phyloP scores from a whole-genome alignment of 1,140 invertebrate species.

The Dreissena polymorpha region DNA sequence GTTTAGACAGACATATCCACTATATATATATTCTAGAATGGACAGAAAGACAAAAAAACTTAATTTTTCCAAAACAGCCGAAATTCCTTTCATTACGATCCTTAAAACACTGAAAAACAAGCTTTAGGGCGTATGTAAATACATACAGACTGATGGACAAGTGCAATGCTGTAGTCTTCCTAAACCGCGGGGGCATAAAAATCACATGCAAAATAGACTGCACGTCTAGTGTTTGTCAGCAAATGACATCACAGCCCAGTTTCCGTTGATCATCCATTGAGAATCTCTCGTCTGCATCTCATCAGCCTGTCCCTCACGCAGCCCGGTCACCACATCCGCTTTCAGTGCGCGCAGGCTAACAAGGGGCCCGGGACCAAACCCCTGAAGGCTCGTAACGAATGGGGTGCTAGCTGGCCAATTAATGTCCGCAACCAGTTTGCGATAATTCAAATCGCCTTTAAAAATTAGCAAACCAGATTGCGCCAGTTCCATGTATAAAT shows the following conservation, averaged over 20 bases:
- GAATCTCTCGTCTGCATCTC: conserved; percentile 83
- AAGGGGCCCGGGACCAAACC: conserved; percentile 91
- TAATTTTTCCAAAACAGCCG: too few relatives aligned
- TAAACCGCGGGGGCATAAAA: too few relatives aligned
- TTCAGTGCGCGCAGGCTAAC: conserved; percentile 94
- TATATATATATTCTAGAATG: too few relatives aligned
- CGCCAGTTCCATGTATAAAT: conserved; percentile 87
- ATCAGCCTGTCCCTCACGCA: conserved; percentile 84
- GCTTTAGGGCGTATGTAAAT: too few relatives aligned
- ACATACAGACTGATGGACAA: too few relatives aligned
- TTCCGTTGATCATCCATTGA: conserved; percentile 93
- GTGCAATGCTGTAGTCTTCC: too few relatives aligned
- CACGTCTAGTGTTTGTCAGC: conserved; percentile 54
- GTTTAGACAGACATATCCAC: too few relatives aligned
- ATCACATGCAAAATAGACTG: too few relatives aligned
- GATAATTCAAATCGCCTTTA: conserved; percentile 97
- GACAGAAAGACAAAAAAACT: too few relatives aligned
- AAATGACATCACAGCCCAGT: conserved; percentile 90
- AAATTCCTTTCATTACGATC: too few relatives aligned
- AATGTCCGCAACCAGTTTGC: conserved; percentile 94
- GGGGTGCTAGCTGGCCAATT: conserved; percentile 88
- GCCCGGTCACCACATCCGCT: conserved; percentile 92
- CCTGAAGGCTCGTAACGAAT: conserved; percentile 87
- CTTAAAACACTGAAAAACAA: too few relatives aligned
- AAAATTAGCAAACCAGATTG: conserved; percentile 90